Base-by-base conservation (phyloP, 2,797 vertebrate genomes). In the Hirundo rustica region DNA sequence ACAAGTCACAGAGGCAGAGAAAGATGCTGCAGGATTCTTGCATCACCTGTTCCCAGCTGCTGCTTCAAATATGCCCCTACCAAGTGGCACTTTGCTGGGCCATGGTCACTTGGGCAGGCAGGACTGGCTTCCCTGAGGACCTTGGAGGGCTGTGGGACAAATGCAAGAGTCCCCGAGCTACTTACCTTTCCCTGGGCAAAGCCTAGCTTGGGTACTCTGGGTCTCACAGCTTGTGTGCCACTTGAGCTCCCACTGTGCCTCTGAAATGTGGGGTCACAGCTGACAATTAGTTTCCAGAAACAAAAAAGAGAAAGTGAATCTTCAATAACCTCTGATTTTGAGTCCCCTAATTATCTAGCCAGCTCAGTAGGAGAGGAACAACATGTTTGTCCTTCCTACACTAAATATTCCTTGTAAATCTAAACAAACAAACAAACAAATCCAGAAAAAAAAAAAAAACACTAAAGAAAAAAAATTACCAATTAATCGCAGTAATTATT, bases 381-480 rank as follows among this genome's bases (percentile, higher is more conserved):
- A 96, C 45, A 45, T 48, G 27, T 92, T 94, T 96, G 92, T 84
- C 90, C 84, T 95, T 95, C 74, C 53, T 76, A 67, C 45, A 93
- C 30, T 48, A 91, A 79, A 82, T 89, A 95, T 47, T 67, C 45
- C 75, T 60, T 53, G 40, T 54, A 79, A 91, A 73, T 79, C 20
- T 53, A 60, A 68, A 88, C 45, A 36, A 67, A 38, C 38, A 80
- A 44, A 44, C 40, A 45, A 45, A 62, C 73, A 66, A 16, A 3
- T 27, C 29, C 21, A 66, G 25, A 15, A n/a, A n/a, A n/a, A n/a
- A n/a, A n/a, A n/a, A 51, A 75, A 68, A 68, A 71, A 12, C 1
- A 34, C 21, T 34, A 72, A 70, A 65, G 45, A 75, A 58, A 74
- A 25, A 55, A 13, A 73, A n/a, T n/a, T 58, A 55, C 22, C 54